Evolutionary conservation across 2,888 invertebrate genomes (phyloP).

Genomic region (Dasysyrphus tricinctus): DNA sequence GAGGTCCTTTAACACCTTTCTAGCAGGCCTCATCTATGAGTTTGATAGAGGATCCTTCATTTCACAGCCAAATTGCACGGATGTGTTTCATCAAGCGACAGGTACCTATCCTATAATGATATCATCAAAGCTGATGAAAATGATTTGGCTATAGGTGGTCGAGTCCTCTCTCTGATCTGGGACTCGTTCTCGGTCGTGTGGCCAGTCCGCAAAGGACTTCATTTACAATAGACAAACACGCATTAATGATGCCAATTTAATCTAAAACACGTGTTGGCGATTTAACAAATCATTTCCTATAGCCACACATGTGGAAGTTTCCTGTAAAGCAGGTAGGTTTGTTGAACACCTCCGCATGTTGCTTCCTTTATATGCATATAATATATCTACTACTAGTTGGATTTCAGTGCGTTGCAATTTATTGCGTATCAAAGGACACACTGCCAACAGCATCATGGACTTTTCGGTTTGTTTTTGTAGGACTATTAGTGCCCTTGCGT

Average conservation of each 20-base stretch:
- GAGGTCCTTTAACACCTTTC: constrained; percentile 50
- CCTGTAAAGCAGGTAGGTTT: constrained; percentile 56
- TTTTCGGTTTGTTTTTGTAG: constrained; percentile 56
- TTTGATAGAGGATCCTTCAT: constrained; percentile 14
- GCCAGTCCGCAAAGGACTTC: constrained; percentile 49
- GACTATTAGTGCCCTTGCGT: constrained; percentile 29
- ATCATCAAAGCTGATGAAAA: constrained; percentile 14
- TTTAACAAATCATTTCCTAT: constrained; percentile 59
- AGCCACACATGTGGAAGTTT: constrained; percentile 51
- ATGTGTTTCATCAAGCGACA: neutral
- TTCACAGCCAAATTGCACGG: constrained; percentile 15
- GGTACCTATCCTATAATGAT: neutral
- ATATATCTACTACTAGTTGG: neutral
- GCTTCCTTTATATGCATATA: neutral
- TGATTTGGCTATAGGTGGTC: neutral
- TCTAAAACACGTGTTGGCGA: constrained; percentile 72
- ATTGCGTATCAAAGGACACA: constrained; percentile 33
- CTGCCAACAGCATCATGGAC: neutral
- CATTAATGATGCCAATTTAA: constrained; percentile 68
- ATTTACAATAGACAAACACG: constrained; percentile 49
- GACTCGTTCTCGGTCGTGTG: constrained; percentile 7
- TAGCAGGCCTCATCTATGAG: constrained; percentile 18
- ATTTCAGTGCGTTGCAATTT: constrained; percentile 41
- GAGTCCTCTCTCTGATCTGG: neutral
- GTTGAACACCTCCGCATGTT: constrained; percentile 20